Evolutionary conservation across 2,113 vertebrate genomes (phyloP), one percentile per base, ranked within the genome.

Genomic region (Takifugu flavidus): DNA sequence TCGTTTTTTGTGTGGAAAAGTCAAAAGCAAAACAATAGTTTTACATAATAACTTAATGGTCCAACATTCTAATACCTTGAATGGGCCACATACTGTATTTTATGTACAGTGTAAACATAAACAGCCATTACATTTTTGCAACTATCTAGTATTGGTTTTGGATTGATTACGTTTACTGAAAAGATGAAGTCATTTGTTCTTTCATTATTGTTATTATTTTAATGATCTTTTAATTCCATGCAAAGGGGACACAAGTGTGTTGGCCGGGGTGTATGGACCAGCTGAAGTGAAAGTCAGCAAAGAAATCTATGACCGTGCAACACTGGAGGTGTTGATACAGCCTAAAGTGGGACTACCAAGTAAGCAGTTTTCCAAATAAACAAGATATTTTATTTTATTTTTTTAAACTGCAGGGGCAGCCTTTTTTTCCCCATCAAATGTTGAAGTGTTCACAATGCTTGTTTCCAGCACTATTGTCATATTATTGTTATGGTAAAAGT

Each of bases 341-440:
- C 93, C 94, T 3, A 98, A 98, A 86, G 90, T 93, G 2, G 95
- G 96, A 43, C 82, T 96, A 28, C 89, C 95, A 47, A 90, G 96
- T 98, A 78, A 74, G 86, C 56, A 46, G 26, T 53, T 3, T 14
- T 25, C 28, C 0, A 1, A 1, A 10, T 8, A 15, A 1, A 25
- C 15, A 31, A 13, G 1, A 5, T 52, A 0, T 14, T 3, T 13
- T 26, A 27, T 3, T 11, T 54, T 59, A n/a, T 13, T 62, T 46
- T 6, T 42, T 27, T 44, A 3, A 11, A 29, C n/a, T 61, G 0
- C 49, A 29, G 4, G 8, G 8, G 6, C 8, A 10, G 11, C 11
- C 11, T 10, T 39, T 4, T 34, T 2, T 34, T 34, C 8, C 8
- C 8, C 5, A 7, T 34, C 31, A 4, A 34, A 34, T 34, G 31